Conservation (phyloP, 2,888 invertebrate species). For the Hermodice carunculata region DNA sequence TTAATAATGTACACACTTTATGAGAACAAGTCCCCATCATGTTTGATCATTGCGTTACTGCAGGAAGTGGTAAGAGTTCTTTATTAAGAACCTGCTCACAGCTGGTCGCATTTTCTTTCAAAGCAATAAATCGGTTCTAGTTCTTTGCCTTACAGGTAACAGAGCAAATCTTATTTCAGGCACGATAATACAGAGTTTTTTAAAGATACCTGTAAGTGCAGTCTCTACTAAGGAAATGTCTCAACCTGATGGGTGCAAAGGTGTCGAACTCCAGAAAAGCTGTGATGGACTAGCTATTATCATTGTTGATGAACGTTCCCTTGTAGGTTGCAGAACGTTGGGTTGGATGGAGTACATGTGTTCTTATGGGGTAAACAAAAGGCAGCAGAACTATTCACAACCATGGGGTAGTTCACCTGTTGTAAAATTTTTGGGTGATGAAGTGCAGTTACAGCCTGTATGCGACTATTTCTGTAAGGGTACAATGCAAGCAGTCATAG, state of each 20-base stretch:
- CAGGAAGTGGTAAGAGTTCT: not conserved
- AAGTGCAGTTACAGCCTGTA: constrained; percentile 34
- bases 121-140: not conserved
- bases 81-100: not conserved
- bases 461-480: constrained; percentile 17
- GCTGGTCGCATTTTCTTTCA: not conserved
- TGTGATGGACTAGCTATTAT: not conserved
- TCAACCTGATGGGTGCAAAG: not conserved
- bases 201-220: not conserved
- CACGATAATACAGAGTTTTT: not conserved
- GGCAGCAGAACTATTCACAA: constrained; percentile 4
- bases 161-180: constrained; percentile 2
- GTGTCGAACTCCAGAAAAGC: not conserved
- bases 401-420: constrained; percentile 37
- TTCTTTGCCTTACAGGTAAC: constrained; percentile 1
- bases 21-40: not conserved
- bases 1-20: not conserved
- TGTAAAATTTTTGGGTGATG: constrained; percentile 36
- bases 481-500: constrained; percentile 24
- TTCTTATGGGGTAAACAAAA: not conserved
- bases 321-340: not conserved
- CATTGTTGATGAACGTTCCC: not conserved
- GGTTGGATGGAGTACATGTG: constrained; percentile 20
- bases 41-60: not conserved
- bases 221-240: not conserved